Conservation (phyloP, 2,888 invertebrate genomes). For the Scelioninae gen. 1 region DNA sequence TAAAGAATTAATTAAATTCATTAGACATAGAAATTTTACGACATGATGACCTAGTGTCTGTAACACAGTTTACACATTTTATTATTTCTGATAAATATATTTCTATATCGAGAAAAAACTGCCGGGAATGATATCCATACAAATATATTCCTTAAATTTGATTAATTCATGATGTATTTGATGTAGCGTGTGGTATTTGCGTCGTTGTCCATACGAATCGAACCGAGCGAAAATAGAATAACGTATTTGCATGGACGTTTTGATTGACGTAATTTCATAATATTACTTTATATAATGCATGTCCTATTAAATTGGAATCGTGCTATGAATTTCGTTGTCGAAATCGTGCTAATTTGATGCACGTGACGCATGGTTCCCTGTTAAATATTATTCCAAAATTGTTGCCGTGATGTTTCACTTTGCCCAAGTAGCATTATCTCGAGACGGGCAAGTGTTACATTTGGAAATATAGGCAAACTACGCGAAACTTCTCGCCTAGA, state of each 20-base stretch:
- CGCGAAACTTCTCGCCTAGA: constrained; percentile 41
- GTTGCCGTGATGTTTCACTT: constrained; percentile 64
- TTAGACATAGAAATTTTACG: no score
- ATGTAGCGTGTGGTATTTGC: background rate
- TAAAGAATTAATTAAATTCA: no score
- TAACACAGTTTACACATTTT: background rate
- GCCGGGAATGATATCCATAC: background rate
- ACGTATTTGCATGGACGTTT: constrained; percentile 38
- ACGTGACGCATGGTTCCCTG: constrained; percentile 58
- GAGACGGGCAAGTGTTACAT: constrained; percentile 65
- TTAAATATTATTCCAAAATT: constrained; percentile 68
- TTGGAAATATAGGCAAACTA: constrained; percentile 65
- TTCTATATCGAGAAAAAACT: background rate
- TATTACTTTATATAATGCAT: constrained; percentile 59
- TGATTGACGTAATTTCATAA: constrained; percentile 59
- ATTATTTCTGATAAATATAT: background rate
- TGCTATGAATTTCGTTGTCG: constrained; percentile 62
- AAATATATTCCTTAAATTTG: constrained; percentile 19
- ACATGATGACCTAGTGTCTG: no score
- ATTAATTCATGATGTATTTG: constrained; percentile 37
- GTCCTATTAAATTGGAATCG: constrained; percentile 55
- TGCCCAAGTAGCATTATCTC: constrained; percentile 66
- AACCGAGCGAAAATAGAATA: constrained; percentile 35
- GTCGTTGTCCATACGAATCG: constrained; percentile 32
- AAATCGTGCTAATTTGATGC: constrained; percentile 65